Evolutionary conservation across 2,888 invertebrate species (phyloP).

Genomic region (Leptogaster cylindrica): DNA sequence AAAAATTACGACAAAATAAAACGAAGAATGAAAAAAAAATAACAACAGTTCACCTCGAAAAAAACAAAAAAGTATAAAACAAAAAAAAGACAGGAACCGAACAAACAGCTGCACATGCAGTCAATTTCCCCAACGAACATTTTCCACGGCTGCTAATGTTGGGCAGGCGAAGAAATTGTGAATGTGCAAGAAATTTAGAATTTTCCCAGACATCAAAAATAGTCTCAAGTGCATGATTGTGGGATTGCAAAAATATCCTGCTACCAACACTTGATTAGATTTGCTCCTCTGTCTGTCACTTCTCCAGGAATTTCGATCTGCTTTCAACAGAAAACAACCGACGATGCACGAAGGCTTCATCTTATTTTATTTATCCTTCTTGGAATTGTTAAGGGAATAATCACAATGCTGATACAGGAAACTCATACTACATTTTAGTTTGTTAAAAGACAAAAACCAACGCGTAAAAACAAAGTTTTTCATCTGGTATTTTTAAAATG

Average conservation of each 20-base stretch:
- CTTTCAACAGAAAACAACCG: too few species aligned
- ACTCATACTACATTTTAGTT: too few species aligned
- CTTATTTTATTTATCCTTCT: too few species aligned
- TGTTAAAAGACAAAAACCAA: too few species aligned
- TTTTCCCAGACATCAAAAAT: background rate
- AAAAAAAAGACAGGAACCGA: background rate
- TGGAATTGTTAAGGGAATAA: too few species aligned
- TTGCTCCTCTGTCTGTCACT: background rate
- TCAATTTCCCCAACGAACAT: conserved; percentile 8
- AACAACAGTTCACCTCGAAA: too few species aligned
- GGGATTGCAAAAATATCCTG: background rate
- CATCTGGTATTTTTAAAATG: too few species aligned
- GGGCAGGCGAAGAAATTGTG: background rate
- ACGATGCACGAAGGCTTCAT: too few species aligned
- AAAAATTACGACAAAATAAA: conserved; percentile 14
- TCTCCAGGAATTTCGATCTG: background rate
- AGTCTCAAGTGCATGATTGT: conserved; percentile 3
- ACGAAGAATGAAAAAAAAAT: too few species aligned
- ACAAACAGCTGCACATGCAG: conserved; percentile 2
- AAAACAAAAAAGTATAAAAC: conserved; percentile 15
- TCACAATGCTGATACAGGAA: too few species aligned
- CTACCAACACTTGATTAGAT: conserved; percentile 9
- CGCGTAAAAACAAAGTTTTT: too few species aligned
- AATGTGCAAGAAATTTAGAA: conserved; percentile 22
- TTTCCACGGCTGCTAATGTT: background rate